Evolutionary conservation across 2,797 vertebrate species (phyloP).

Genomic region (Chelidonichthys spinosus): DNA sequence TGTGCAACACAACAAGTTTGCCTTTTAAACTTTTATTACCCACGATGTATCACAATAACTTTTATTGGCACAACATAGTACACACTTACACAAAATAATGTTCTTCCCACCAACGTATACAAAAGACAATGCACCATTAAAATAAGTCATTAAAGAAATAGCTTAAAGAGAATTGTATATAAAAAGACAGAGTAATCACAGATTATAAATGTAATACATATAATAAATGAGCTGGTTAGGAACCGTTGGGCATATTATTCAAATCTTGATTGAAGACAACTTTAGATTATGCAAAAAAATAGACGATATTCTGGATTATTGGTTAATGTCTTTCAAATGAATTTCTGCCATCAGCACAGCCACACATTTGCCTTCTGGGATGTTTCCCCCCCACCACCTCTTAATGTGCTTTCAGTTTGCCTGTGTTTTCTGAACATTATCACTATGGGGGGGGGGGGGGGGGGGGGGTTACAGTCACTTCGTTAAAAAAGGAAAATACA

Average conservation of each 20-base stretch:
- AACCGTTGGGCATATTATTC: neutral
- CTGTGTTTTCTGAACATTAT: slow-evolving; percentile 53
- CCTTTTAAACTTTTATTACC: too few relatives aligned
- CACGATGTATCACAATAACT: too few relatives aligned
- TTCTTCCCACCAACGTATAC: too few relatives aligned
- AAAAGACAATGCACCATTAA: too few relatives aligned
- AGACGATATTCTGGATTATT: neutral
- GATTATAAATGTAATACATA: too few relatives aligned
- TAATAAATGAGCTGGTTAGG: too few relatives aligned
- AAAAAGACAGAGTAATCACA: too few relatives aligned
- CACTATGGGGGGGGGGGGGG: slow-evolving; percentile 56
- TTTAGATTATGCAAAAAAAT: neutral
- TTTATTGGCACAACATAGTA: too few relatives aligned
- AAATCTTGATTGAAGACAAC: slow-evolving; percentile 5
- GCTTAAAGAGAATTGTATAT: too few relatives aligned
- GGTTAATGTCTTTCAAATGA: slow-evolving; percentile 34
- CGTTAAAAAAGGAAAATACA: slow-evolving; percentile 60
- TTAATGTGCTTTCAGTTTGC: slow-evolving; percentile 48
- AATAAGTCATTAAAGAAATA: too few relatives aligned
- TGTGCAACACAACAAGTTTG: too few relatives aligned
- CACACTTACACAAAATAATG: too few relatives aligned
- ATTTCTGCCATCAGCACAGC: slow-evolving; percentile 22
- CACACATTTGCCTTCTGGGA: slow-evolving; percentile 25
- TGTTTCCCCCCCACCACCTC: neutral
- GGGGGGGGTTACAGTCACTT: slow-evolving; percentile 53